Evolutionary conservation across 1,140 invertebrate genomes (phyloP).

Genomic region (Bombus haemorrhoidalis): DNA sequence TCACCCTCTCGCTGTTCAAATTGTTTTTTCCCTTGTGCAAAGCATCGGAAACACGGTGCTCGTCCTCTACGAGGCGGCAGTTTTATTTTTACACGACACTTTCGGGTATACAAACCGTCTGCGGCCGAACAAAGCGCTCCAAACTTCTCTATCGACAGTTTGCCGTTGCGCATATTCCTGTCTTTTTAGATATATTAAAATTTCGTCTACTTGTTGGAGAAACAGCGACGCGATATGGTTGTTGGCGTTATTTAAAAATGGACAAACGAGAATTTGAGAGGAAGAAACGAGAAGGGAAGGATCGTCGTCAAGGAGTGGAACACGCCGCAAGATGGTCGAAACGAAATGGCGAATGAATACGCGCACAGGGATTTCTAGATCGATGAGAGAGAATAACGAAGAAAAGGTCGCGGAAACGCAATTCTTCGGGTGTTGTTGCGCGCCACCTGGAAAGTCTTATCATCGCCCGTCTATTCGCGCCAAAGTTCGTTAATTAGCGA

Average conservation of each 20-base stretch:
- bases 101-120: not conserved
- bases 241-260: no score
- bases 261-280: no score
- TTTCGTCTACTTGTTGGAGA: not conserved
- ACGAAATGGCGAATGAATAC: no score
- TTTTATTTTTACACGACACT: not conserved
- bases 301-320: no score
- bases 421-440: not conserved
- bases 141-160: not conserved
- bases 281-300: no score
- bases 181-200: not conserved
- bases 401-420: not conserved
- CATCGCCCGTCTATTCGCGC: not conserved
- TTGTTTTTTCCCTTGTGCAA: not conserved
- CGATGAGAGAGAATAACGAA: not conserved
- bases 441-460: not conserved
- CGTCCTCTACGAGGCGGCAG: not conserved
- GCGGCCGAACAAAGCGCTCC: not conserved
- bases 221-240: not conserved
- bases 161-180: not conserved
- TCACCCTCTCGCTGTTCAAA: not conserved
- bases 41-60: not conserved
- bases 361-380: not conserved
- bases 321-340: no score
- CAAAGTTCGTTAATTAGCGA: slow-evolving; percentile 24